Evolutionary conservation across 2,888 invertebrate genomes (phyloP).

Genomic region (Nipponacmea schrenckii): DNA sequence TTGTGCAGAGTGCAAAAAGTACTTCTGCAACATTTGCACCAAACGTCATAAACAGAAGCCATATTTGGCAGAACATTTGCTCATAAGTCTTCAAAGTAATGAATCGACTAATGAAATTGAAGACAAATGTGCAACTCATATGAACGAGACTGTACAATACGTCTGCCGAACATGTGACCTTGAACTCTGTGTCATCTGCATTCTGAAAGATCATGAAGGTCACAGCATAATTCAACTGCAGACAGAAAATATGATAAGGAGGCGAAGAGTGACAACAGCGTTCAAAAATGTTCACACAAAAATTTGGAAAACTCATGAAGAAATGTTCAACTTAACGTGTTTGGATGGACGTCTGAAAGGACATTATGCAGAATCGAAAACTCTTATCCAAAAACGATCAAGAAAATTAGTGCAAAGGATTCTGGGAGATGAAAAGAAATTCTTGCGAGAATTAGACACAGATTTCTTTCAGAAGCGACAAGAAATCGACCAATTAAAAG

Average conservation of each 20-base stretch:
- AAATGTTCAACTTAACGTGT: conserved; percentile 29
- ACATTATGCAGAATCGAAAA: conserved; percentile 29
- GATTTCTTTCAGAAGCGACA: conserved; percentile 25
- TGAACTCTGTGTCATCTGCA: conserved; percentile 33
- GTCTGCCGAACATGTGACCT: conserved; percentile 31
- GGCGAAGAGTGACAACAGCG: conserved; percentile 16
- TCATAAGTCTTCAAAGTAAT: conserved; percentile 13
- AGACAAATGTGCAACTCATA: conserved; percentile 27
- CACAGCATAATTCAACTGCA: conserved; percentile 23
- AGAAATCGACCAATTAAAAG: conserved; percentile 23
- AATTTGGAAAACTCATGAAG: conserved; percentile 27
- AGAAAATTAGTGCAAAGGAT: conserved; percentile 25
- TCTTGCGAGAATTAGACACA: conserved; percentile 26
- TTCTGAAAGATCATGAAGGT: conserved; percentile 27
- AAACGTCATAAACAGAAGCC: conserved; percentile 20
- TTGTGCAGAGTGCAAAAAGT: conserved; percentile 36
- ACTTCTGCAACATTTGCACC: conserved; percentile 30
- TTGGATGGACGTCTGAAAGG: conserved; percentile 30
- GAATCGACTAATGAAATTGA: neutral
- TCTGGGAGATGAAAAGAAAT: conserved; percentile 23
- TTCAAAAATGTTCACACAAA: conserved; percentile 25
- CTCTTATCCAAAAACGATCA: conserved; percentile 28
- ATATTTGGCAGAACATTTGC: conserved; percentile 28
- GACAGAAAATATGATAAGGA: neutral
- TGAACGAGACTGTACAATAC: conserved; percentile 25